These are phyloP conservation scores for Argyra leucocephala DNA, from an alignment of 2,888 invertebrate genomes.

Conservation along the genomic window DNA sequence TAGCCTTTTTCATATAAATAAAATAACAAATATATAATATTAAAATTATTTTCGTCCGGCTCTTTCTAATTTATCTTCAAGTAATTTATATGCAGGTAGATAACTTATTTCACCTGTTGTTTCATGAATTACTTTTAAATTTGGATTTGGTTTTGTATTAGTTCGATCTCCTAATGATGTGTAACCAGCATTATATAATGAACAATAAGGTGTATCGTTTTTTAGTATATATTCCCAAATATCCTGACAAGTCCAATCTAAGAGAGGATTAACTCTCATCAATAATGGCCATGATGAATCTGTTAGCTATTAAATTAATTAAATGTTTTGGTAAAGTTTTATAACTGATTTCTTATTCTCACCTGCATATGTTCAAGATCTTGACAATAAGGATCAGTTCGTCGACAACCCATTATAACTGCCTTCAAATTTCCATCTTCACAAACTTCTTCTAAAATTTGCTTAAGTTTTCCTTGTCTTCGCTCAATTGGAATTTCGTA, in stretches of 20 bases:
- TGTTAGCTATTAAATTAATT: conserved; percentile 53
- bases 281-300: conserved; percentile 85
- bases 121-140: conserved; percentile 48
- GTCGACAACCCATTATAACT: conserved; percentile 83
- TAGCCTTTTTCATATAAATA: conserved; percentile 32
- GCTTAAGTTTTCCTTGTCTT: conserved; percentile 60
- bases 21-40: too few species aligned
- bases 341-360: conserved; percentile 21
- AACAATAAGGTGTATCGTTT: conserved; percentile 78
- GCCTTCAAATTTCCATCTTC: conserved; percentile 57
- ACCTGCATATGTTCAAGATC: conserved; percentile 62
- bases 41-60: conserved; percentile 38
- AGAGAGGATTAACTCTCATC: conserved; percentile 77
- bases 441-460: conserved; percentile 56
- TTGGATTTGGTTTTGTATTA: conserved; percentile 74
- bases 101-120: conserved; percentile 47
- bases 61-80: conserved; percentile 34
- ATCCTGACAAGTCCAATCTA: conserved; percentile 86
- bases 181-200: conserved; percentile 81
- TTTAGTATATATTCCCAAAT: conserved; percentile 82
- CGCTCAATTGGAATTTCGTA: conserved; percentile 66
- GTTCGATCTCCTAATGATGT: conserved; percentile 77
- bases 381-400: conserved; percentile 74
- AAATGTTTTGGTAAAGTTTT: not conserved
- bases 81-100: conserved; percentile 59